Evolutionary conservation across 2,888 invertebrate genomes (phyloP), one percentile per base, ranked within the genome.

Genomic region (Dryadula phaetusa): DNA sequence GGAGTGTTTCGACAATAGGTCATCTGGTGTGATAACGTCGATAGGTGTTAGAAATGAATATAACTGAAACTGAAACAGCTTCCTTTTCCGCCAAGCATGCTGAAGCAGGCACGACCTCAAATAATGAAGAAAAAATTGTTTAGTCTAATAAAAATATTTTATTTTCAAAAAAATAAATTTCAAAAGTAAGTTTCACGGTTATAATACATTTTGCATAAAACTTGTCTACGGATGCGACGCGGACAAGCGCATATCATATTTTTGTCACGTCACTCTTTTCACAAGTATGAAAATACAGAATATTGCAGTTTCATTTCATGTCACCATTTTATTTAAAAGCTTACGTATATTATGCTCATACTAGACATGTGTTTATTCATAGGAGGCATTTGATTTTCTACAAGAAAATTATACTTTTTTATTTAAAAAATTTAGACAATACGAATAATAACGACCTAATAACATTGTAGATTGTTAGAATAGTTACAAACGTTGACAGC

Each of bases 191-290:
- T 40, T 16, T 40, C 40, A 16, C 22, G 10, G 40, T 40, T 56
- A 54, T 37, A 37, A 32, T 10, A 34, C 25, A 32, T 32, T 60
- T 60, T 44, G 20, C 18, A 60, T 20, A 18, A 60, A 20, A 60
- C 46, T 32, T 46, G 46, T 60, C 60, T 46, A 3, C 44, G 46
- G 44, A 60, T 25, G 28, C 18, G 44, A 62, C 52, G 42, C 28
- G 32, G 6, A 63, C 44, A 32, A 60, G 42, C 46, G 34, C 44
- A 18, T 32, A 37, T 22, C 53, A 44, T 53, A 62, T 62, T 66
- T 62, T 63, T 62, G 44, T 70, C 63, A 65, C 60, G 53, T 64
- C 56, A 44, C 62, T 66, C 54, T 60, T 18, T 60, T 28, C 28
- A 32, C 60, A n/a, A 46, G 44, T 22, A 7, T 46, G 44, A 60